phyloP scores from a whole-genome alignment of 1,140 invertebrate genomes.

The Papilio dardanus region DNA sequence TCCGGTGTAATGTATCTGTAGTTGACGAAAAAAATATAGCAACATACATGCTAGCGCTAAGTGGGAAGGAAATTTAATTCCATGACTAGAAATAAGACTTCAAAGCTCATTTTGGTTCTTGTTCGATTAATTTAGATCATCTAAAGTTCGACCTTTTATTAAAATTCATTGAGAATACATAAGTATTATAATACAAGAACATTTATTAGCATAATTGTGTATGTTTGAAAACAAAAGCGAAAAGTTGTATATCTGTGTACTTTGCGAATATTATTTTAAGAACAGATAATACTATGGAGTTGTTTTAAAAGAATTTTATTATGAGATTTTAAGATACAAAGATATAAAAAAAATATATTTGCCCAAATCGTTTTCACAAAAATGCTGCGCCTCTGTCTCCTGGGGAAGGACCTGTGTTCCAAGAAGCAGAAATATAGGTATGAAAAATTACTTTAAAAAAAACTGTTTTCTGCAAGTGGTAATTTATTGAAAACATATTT shows the following conservation, averaged over 20 bases:
- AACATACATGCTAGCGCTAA: background rate
- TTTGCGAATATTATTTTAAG: background rate
- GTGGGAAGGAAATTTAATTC: background rate
- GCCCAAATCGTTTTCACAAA: no score
- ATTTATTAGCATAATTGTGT: constrained; percentile 31
- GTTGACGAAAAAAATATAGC: no score
- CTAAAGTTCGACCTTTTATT: background rate
- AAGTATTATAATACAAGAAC: background rate
- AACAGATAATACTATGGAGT: background rate
- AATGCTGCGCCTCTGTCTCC: no score
- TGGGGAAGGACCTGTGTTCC: no score
- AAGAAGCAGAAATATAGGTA: no score
- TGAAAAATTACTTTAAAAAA: no score
- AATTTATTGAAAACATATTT: no score
- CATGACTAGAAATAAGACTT: background rate
- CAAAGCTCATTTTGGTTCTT: background rate
- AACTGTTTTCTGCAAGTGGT: no score
- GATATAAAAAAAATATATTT: no score
- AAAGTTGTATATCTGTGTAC: background rate
- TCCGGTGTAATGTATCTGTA: no score
- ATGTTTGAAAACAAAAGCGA: constrained; percentile 32
- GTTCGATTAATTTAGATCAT: background rate
- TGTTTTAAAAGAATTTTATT: background rate
- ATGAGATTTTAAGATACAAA: no score
- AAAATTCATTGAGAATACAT: background rate